Evolutionary conservation across 2,888 invertebrate genomes (phyloP), one percentile per base, ranked within the genome.

Genomic region (Caenorhabditis japonica): DNA sequence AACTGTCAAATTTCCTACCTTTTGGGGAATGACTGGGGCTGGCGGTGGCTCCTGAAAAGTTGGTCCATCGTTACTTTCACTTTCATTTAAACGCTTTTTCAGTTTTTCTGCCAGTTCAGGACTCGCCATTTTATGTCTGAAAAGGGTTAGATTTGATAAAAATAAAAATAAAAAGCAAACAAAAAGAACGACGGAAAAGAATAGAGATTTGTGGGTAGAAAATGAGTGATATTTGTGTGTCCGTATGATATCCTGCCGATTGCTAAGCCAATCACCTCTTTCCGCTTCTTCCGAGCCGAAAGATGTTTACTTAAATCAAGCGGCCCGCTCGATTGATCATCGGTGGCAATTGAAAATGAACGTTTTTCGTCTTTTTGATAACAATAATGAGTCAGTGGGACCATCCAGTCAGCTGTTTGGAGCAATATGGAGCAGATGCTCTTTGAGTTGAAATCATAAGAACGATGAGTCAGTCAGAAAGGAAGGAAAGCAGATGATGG

Each of bases 41-140:
- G 69, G 73, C 13, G 78, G 79, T 13, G 76, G 74, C 15, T 51
- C 41, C 17, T 46, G 23, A 3, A 44, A 23, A 1, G 19, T 17
- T 8, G n/a, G 19, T 17, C 23, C 44, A 10, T 53, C 44, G 7
- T 38, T 17, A n/a, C 19, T 19, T 27, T 71, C 43, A 13, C 55
- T 25, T 8, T 46, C 64, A 30, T 55, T 72, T n/a, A 75, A 38
- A 10, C 79, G 68, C 38, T 72, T 74, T 12, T 70, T 74, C 46
- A 76, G 46, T 36, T 76, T 79, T 60, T 74, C 76, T 10, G 78
- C 78, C 34, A 79, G 23, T 59, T 79, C 78, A 17, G 75, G 74
- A 39, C 60, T 66, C 15, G 66, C 73, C 73, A 73, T 73, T 23
- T 8, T 43, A n/a, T n/a, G n/a, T n/a, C n/a, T n/a, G n/a, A n/a